These are phyloP conservation scores for Pseudorectes ferrugineus DNA, from an alignment of 2,113 vertebrate genomes.

Conservation along the genomic window DNA sequence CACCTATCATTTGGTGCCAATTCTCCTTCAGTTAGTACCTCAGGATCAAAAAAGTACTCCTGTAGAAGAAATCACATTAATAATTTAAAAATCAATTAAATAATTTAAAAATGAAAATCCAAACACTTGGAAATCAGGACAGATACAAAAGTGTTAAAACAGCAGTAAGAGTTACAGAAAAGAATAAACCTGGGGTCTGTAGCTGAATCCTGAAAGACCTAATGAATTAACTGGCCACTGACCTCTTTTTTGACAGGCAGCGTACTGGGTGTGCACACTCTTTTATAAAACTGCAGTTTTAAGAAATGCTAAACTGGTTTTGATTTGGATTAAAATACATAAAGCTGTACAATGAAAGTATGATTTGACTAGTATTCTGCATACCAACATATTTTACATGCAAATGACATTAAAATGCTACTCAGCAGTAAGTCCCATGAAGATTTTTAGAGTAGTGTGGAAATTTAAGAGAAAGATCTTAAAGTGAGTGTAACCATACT, in stretches of 20 bases:
- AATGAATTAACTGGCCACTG: background rate
- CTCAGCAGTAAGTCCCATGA: background rate
- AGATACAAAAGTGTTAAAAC: background rate
- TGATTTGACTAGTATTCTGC: background rate
- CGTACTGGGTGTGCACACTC: background rate
- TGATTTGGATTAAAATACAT: background rate
- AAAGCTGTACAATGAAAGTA: background rate
- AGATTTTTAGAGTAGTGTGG: background rate
- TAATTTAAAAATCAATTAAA: background rate
- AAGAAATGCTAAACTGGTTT: background rate
- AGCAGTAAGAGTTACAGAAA: background rate
- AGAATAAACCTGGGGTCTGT: background rate
- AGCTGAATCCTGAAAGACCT: background rate
- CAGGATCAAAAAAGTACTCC: conserved; percentile 95
- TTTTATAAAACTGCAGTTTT: background rate
- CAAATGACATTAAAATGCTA: background rate
- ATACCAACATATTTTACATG: background rate
- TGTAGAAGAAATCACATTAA: conserved; percentile 35
- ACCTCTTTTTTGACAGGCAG: background rate
- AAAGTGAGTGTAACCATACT: background rate
- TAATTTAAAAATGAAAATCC: background rate
- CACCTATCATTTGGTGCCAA: conserved; percentile 93
- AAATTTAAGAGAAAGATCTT: background rate
- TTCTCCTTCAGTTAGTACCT: conserved; percentile 89
- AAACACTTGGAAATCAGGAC: background rate